Conservation (phyloP, 1,140 invertebrate species). For the Brevipalpus yothersi region DNA sequence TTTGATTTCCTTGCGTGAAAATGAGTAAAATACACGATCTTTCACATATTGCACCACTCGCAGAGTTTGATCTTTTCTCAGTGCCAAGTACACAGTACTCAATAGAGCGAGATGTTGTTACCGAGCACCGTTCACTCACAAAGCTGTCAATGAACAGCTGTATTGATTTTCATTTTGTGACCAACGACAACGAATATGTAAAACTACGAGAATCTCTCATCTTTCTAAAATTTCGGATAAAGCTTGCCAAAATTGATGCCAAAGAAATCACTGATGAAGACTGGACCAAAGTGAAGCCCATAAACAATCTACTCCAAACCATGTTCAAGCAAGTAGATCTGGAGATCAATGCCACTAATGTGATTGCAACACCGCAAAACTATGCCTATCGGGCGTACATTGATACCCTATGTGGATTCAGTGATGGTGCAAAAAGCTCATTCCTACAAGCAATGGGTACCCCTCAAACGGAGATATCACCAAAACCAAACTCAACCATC, state of each 20-base stretch:
- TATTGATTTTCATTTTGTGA: not conserved
- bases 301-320: no score
- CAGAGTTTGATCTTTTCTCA: not conserved
- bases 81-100: not conserved
- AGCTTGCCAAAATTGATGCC: slow-evolving; percentile 4
- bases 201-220: slow-evolving; percentile 14
- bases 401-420: not conserved
- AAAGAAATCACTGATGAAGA: no score
- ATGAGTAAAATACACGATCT: not conserved
- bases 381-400: not conserved
- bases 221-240: slow-evolving; percentile 16
- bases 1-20: no score
- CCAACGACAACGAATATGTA: not conserved
- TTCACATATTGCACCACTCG: not conserved
- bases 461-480: no score
- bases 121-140: not conserved
- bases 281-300: no score
- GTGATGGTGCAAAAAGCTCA: no score
- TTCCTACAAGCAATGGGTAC: no score
- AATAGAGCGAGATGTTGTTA: not conserved
- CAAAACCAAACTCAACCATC: no score
- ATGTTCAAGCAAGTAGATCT: no score
- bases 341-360: no score
- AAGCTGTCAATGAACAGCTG: not conserved
- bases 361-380: not conserved